Evolutionary conservation across 2,797 vertebrate species (phyloP).

Genomic region (Dermochelys coriacea): DNA sequence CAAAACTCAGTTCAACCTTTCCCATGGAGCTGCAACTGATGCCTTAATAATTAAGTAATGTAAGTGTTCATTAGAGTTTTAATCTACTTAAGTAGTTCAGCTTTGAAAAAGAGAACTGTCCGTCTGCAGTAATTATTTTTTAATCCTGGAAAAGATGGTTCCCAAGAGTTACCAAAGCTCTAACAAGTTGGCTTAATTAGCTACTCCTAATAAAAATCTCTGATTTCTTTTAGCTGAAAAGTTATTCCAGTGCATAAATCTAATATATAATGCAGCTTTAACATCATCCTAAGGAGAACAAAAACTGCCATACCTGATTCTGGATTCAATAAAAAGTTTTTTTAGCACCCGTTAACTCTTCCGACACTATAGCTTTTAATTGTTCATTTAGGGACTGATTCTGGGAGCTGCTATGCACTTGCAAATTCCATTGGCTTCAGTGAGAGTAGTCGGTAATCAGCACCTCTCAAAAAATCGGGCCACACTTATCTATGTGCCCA

Average conservation of each 20-base stretch:
- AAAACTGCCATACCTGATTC: background rate
- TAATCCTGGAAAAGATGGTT: conserved; percentile 24
- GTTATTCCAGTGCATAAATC: conserved; percentile 44
- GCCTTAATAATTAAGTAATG: background rate
- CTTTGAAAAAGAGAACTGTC: conserved; percentile 24
- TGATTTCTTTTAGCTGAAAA: conserved; percentile 54
- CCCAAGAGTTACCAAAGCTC: conserved; percentile 24
- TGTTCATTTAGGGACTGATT: background rate
- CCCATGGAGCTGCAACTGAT: background rate
- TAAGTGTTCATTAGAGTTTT: background rate
- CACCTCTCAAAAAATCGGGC: background rate
- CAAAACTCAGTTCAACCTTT: background rate
- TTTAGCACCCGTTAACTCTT: background rate
- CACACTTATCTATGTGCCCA: background rate
- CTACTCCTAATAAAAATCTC: conserved; percentile 55
- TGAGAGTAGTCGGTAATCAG: background rate
- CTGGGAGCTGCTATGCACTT: background rate
- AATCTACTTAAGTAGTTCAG: background rate
- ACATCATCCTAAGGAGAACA: conserved; percentile 17
- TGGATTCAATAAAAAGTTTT: background rate
- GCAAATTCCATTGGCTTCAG: background rate
- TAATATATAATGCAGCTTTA: conserved; percentile 45
- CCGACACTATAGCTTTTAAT: background rate
- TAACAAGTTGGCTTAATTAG: conserved; percentile 57
- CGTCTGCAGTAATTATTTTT: conserved; percentile 37